Evolutionary conservation across 2,797 vertebrate species (phyloP).

Genomic region (Bryconaethiops microstoma): DNA sequence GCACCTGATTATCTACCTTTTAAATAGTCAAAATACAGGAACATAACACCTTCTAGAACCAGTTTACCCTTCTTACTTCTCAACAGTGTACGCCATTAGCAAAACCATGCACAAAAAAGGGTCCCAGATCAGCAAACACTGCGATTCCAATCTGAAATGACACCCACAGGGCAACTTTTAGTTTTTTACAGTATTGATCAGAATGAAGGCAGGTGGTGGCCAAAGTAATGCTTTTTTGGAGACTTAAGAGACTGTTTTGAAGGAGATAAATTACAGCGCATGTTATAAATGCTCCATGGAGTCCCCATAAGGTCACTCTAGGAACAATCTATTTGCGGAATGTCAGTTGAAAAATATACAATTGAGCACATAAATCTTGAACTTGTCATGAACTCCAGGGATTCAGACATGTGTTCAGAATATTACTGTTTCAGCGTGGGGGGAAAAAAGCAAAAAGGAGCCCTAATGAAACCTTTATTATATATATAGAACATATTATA

Average conservation of each 20-base stretch:
- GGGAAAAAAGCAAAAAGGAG: neutral
- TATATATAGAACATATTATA: neutral
- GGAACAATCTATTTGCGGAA: constrained; percentile 67
- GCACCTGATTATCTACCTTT: neutral
- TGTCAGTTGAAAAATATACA: constrained; percentile 70
- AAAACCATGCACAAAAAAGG: constrained; percentile 1
- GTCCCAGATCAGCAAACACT: neutral
- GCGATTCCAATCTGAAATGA: neutral
- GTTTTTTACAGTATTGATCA: constrained; percentile 58
- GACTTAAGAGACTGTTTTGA: constrained; percentile 61
- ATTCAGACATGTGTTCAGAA: constrained; percentile 48
- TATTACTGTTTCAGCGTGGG: constrained; percentile 25
- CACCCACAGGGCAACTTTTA: constrained; percentile 20
- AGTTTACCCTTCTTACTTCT: neutral
- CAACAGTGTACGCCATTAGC: neutral
- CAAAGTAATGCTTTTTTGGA: constrained; percentile 55
- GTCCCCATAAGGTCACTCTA: constrained; percentile 63
- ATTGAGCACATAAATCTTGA: constrained; percentile 68
- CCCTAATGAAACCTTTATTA: neutral
- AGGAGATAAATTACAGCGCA: constrained; percentile 69
- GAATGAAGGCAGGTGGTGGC: constrained; percentile 52
- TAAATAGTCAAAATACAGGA: neutral
- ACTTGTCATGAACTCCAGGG: constrained; percentile 52
- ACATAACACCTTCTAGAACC: neutral
- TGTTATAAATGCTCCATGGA: constrained; percentile 65